Evolutionary conservation across 2,797 vertebrate species (phyloP), one percentile per base, ranked within the genome.

Genomic region (Ambastaia sidthimunki): DNA sequence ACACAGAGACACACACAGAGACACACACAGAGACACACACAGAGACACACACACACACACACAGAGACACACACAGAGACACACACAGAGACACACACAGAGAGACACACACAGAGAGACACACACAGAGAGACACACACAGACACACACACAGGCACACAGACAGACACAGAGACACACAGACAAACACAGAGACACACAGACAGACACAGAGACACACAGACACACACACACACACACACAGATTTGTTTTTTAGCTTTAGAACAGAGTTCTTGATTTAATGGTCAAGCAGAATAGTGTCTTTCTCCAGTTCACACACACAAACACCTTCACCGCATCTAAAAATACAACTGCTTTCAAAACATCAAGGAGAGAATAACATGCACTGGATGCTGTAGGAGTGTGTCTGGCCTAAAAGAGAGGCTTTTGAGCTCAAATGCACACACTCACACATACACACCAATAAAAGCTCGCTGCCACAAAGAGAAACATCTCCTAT

Each of bases 331-430:
- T 60, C 48, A 1, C 57, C 57, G 75, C 19, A 69, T 84, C 82
- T 85, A 86, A 89, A 91, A 89, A 89, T 87, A 88, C 6, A 21
- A 44, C 74, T 71, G 18, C 83, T 84, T 81, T 86, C 65, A 59
- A 84, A 83, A 79, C 69, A 83, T 84, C 82, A 79, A 37, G 77
- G 68, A 60, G 63, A 81, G 82, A 55, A 79, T 71, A 76, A 66
- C 55, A 74, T 80, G 80, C 84, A 69, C 48, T 73, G 57, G 76
- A 68, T 71, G 78, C 76, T 71, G 82, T 81, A 84, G 83, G 84
- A 83, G 85, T 81, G 74, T 75, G 78, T 69, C 21, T 77, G 23
- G 71, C 12, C 21, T 66, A 59, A 88, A 78, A 89, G 85, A 82
- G 71, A 74, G 80, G 81, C 72, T 76, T 87, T 86, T 84, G 71